phyloP scores from a whole-genome alignment of 2,888 invertebrate genomes.

The Cremastinae sp. region DNA sequence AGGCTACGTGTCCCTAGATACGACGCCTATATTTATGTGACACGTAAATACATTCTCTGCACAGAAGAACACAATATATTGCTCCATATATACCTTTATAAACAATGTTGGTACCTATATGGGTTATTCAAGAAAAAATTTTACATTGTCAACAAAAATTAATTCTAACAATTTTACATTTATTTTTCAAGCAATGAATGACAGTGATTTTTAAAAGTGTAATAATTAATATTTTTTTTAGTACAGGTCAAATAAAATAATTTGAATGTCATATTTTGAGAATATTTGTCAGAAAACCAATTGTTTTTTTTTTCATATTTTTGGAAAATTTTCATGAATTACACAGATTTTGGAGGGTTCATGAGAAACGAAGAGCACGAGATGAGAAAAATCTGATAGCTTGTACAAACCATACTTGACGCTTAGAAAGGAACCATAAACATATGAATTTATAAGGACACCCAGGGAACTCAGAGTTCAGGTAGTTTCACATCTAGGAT shows the following conservation, averaged over 20 bases:
- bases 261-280: too few relatives aligned
- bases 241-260: too few relatives aligned
- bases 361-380: background rate
- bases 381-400: background rate
- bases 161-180: too few relatives aligned
- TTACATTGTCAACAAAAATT: too few relatives aligned
- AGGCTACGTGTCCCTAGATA: conserved; percentile 23
- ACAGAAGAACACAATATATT: conserved; percentile 16
- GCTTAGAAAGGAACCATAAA: conserved; percentile 7
- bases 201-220: too few relatives aligned
- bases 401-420: background rate
- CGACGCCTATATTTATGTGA: conserved; percentile 52
- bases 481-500: conserved; percentile 56
- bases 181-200: too few relatives aligned
- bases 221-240: too few relatives aligned
- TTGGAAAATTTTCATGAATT: too few relatives aligned
- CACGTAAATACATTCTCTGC: conserved; percentile 33
- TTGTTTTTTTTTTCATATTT: too few relatives aligned
- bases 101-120: conserved; percentile 2
- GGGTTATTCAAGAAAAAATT: background rate
- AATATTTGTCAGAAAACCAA: too few relatives aligned
- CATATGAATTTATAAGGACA: conserved; percentile 64
- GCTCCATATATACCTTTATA: conserved; percentile 33
- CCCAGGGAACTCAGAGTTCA: conserved; percentile 11
- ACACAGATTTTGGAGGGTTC: too few relatives aligned